Percentiles rank a stretch among this genome's conserved stretches.
Conservation (phyloP, 2,888 invertebrate species). For the Vanessa cardui region DNA sequence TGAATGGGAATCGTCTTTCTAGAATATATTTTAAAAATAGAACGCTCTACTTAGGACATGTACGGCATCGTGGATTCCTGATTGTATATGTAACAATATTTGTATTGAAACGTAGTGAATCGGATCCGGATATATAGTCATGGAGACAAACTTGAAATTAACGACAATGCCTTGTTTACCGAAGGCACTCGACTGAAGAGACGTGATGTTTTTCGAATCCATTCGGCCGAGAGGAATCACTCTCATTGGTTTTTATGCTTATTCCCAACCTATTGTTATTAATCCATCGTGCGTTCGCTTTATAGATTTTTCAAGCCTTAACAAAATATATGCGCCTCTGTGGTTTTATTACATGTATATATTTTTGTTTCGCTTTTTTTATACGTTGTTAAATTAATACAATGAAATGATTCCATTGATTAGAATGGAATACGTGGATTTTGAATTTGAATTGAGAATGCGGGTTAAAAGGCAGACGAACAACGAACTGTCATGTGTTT, state of each 20-base stretch:
- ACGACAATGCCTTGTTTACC: constrained; percentile 14
- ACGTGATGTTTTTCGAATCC: constrained; percentile 15
- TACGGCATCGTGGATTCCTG: too few relatives aligned
- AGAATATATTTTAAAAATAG: too few relatives aligned
- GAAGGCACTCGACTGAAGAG: constrained; percentile 22
- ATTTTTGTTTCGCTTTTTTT: neutral
- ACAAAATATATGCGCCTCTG: constrained; percentile 6
- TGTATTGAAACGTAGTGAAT: neutral
- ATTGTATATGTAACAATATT: neutral
- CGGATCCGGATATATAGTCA: neutral
- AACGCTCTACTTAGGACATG: too few relatives aligned
- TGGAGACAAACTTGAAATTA: constrained; percentile 14
- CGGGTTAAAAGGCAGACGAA: too few relatives aligned
- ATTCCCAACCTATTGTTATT: constrained; percentile 20
- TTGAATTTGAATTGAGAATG: too few relatives aligned
- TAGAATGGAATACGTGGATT: too few relatives aligned
- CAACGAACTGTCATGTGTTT: too few relatives aligned
- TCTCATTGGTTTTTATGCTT: constrained; percentile 18
- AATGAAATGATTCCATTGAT: too few relatives aligned
- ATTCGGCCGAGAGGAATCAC: constrained; percentile 16
- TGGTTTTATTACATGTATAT: constrained; percentile 9
- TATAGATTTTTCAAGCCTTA: constrained; percentile 8
- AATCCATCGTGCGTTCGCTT: constrained; percentile 14
- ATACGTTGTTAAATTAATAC: neutral
- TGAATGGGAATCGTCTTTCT: too few relatives aligned